Percentiles rank a stretch among this genome's conserved stretches.
Conservation (phyloP, 35 echinoderm and acorn worm species). For the Stichopus chloronotus region DNA sequence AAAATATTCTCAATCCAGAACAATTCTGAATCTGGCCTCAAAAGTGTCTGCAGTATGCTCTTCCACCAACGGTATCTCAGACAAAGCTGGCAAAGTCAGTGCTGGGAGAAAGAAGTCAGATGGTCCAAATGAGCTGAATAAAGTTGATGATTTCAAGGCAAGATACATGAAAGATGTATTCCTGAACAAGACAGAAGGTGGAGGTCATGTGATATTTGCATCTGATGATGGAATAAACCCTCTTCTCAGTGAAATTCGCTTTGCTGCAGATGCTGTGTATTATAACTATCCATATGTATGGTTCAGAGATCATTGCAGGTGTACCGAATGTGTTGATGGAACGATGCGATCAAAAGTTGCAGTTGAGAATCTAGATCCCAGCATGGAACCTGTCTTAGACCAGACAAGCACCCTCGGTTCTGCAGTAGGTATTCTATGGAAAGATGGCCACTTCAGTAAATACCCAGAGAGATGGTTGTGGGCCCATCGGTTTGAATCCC, state of each 20-base stretch:
- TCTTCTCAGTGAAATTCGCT: conserved; percentile 39
- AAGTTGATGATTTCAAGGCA: not conserved
- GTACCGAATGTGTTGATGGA: not conserved
- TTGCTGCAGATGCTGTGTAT: not conserved
- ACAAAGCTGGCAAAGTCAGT: not conserved
- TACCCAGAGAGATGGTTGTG: conserved; percentile 43
- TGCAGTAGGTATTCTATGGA: not conserved
- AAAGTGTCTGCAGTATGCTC: not conserved
- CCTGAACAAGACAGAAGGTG: not conserved
- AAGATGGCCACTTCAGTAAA: conserved; percentile 26
- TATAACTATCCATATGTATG: conserved; percentile 37
- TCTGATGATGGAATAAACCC: conserved; percentile 30
- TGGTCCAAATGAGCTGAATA: not conserved
- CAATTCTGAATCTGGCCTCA: not conserved
- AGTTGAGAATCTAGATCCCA: conserved; percentile 19
- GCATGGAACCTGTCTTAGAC: not conserved
- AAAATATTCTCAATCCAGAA: not conserved
- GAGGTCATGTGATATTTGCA: conserved; percentile 45
- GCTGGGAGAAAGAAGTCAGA: not conserved
- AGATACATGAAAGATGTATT: conserved; percentile 23
- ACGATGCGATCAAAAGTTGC: conserved; percentile 5
- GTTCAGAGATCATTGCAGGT: conserved; percentile 39
- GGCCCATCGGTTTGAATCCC: conserved; percentile 14
- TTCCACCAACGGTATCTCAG: not conserved
- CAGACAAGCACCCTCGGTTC: conserved; percentile 10